Percentiles rank a stretch among this genome's conserved stretches.
Conservation (phyloP, 1,140 invertebrate genomes). For the Lethocerus indicus region DNA sequence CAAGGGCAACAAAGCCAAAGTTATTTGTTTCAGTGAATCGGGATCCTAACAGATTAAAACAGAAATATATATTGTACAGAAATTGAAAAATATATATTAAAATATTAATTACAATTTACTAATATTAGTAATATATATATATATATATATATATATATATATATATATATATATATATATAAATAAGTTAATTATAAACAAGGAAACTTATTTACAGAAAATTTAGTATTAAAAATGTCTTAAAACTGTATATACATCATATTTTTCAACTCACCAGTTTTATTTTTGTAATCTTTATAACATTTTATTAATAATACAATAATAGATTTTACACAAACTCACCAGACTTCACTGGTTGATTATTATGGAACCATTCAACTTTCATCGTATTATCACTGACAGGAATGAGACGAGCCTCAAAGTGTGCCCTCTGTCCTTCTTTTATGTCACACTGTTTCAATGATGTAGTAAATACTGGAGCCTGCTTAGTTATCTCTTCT, state of each 20-base stretch:
- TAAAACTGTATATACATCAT: neutral
- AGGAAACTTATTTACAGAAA: too few species aligned
- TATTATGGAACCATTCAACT: slow-evolving; percentile 97
- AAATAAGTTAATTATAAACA: neutral
- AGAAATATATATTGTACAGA: neutral
- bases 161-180: neutral
- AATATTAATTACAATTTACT: neutral
- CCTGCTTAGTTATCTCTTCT: slow-evolving; percentile 73
- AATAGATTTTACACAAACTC: slow-evolving; percentile 17
- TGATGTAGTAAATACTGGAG: slow-evolving; percentile 78
- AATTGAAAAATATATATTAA: neutral
- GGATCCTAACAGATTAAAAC: slow-evolving; percentile 33
- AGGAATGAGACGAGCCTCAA: slow-evolving; percentile 88
- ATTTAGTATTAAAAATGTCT: neutral
- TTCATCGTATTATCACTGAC: slow-evolving; percentile 92
- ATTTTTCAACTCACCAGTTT: neutral
- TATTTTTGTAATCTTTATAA: neutral
- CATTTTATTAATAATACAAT: neutral
- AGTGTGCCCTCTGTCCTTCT: slow-evolving; percentile 90
- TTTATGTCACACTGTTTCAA: slow-evolving; percentile 80
- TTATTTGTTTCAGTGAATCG: slow-evolving; percentile 83
- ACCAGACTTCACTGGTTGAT: slow-evolving; percentile 60
- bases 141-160: neutral
- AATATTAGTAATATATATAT: neutral
- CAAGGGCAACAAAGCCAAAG: slow-evolving; percentile 85